phyloP scores from a whole-genome alignment of 2,888 invertebrate genomes.

The Morinoia aosen region DNA sequence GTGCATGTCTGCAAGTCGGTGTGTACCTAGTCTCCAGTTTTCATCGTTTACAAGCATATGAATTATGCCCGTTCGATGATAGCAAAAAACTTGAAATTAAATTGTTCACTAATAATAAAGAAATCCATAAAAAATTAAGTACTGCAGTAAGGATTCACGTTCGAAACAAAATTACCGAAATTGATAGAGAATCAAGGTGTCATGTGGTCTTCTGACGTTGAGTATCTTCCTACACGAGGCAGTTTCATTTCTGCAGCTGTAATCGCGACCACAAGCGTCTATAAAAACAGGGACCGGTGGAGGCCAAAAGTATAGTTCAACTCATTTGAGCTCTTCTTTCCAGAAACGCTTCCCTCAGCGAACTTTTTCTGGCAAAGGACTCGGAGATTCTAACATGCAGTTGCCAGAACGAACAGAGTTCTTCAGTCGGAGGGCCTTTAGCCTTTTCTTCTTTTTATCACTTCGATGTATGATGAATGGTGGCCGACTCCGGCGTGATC shows the following conservation, averaged over 20 bases:
- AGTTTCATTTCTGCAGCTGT: background rate
- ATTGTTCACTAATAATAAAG: no score
- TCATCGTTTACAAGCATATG: no score
- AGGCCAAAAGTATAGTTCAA: background rate
- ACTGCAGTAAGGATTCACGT: no score
- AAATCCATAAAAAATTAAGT: no score
- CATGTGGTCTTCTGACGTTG: background rate
- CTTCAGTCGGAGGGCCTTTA: slow-evolving; percentile 7
- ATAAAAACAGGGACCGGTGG: background rate
- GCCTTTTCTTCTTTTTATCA: slow-evolving; percentile 29
- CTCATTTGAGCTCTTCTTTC: slow-evolving; percentile 17
- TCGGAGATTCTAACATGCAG: slow-evolving; percentile 2
- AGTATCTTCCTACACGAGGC: background rate
- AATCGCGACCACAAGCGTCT: background rate
- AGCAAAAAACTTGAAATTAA: no score
- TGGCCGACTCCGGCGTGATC: slow-evolving; percentile 38
- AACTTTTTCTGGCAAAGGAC: slow-evolving; percentile 17
- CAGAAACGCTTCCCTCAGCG: slow-evolving; percentile 17
- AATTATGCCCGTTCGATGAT: no score
- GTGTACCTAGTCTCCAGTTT: no score
- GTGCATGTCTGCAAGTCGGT: no score
- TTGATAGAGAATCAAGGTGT: no score
- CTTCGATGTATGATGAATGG: slow-evolving; percentile 37
- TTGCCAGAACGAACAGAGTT: slow-evolving; percentile 12
- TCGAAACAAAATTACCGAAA: no score